These are phyloP conservation scores for Lasioglossum zephyrum DNA, from an alignment of 2,888 invertebrate genomes.

Conservation along the genomic window DNA sequence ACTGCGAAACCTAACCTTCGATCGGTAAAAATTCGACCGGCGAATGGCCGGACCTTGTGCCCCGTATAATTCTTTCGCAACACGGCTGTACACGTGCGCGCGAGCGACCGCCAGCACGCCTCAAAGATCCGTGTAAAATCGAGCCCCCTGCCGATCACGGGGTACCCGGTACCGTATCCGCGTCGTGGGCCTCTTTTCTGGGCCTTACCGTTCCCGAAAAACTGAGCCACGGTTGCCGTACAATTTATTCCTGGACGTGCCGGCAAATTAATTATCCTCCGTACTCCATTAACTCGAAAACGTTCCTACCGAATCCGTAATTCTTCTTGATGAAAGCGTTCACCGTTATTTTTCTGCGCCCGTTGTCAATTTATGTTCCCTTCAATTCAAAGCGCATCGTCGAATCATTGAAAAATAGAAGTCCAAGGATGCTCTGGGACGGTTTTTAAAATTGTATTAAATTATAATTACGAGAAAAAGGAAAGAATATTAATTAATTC, in stretches of 20 bases:
- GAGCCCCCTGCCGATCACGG: constrained; percentile 27
- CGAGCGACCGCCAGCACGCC: constrained; percentile 30
- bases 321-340: neutral
- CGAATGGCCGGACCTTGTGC: constrained; percentile 78
- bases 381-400: neutral
- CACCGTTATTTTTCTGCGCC: neutral
- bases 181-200: neutral
- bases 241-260: neutral
- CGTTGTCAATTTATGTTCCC: neutral
- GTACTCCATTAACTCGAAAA: neutral
- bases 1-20: constrained; percentile 76
- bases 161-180: constrained; percentile 15
- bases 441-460: too few relatives aligned
- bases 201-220: neutral
- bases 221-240: neutral
- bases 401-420: neutral
- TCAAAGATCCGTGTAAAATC: constrained; percentile 61
- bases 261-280: neutral
- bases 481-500: too few relatives aligned
- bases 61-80: constrained; percentile 78
- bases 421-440: too few relatives aligned
- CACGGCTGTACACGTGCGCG: constrained; percentile 52
- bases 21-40: constrained; percentile 77
- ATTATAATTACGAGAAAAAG: too few relatives aligned
- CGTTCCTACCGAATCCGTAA: neutral